A percentile compares a stretch with the other conserved stretches of the same genome.
Evolutionary conservation across 2,113 vertebrate genomes (phyloP).

Genomic region (Chaetodon auriga): DNA sequence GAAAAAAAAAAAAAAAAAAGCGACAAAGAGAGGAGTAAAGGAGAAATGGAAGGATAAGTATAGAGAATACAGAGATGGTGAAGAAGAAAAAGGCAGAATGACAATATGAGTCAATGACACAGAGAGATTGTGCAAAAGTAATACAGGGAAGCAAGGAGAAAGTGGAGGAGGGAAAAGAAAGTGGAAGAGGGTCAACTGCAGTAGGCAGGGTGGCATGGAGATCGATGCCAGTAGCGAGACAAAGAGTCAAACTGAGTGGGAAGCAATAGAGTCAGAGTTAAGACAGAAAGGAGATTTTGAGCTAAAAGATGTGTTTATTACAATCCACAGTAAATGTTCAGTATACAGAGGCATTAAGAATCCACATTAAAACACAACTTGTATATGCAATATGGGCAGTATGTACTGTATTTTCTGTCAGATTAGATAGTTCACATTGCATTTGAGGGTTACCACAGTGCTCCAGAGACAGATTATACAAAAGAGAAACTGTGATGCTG

Average conservation of each 20-base stretch:
- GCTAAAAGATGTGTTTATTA: slow-evolving; percentile 23
- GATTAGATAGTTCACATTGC: not conserved
- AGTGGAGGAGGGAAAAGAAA: slow-evolving; percentile 69
- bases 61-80: not conserved
- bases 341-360: not conserved
- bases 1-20: not conserved
- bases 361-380: not conserved
- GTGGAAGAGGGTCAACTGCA: slow-evolving; percentile 60
- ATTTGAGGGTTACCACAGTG: not conserved
- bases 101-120: slow-evolving; percentile 21
- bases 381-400: not conserved
- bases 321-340: not conserved
- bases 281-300: slow-evolving; percentile 25
- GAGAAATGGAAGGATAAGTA: not conserved
- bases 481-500: not conserved
- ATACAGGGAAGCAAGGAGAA: slow-evolving; percentile 27
- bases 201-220: slow-evolving; percentile 49
- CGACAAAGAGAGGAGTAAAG: not conserved
- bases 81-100: not conserved
- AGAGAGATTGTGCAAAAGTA: slow-evolving; percentile 22
- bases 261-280: slow-evolving; percentile 49
- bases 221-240: slow-evolving; percentile 68
- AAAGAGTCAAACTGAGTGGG: slow-evolving; percentile 69
- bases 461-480: no score
- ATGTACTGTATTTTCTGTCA: not conserved